Base-by-base conservation (phyloP, 2,888 invertebrate genomes). In the Sclerodermus sp. region DNA sequence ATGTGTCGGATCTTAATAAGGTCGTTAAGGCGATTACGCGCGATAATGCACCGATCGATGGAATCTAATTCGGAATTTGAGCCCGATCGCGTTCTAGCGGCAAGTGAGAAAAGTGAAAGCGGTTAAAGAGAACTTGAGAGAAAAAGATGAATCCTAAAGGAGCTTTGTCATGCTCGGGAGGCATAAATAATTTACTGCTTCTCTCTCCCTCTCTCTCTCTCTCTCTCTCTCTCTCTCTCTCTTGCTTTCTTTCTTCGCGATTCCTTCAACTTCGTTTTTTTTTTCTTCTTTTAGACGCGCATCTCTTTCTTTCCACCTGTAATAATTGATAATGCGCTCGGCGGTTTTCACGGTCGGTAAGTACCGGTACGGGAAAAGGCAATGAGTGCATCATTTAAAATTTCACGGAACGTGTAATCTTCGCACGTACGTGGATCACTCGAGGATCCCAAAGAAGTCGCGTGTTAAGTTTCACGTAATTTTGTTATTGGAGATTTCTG, bases 251-350 rank as follows among this genome's bases (percentile, higher is more conserved):
- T n/a, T n/a, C n/a, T n/a, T n/a, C n/a, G n/a, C n/a, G n/a, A n/a
- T n/a, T n/a, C n/a, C n/a, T n/a, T n/a, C n/a, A n/a, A n/a, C n/a
- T n/a, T n/a, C n/a, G n/a, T n/a, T n/a, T n/a, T n/a, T n/a, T n/a
- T n/a, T n/a, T n/a, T n/a, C n/a, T n/a, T n/a, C n/a, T n/a, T n/a
- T n/a, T n/a, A n/a, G n/a, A n/a, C n/a, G n/a, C n/a, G n/a, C n/a
- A n/a, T n/a, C n/a, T n/a, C n/a, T n/a, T n/a, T n/a, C n/a, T n/a
- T n/a, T n/a, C n/a, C n/a, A n/a, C n/a, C n/a, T 13, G 42, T 36
- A 47, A 53, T 53, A 51, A 58, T 51, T 51, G 45, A 58, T 53
- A 55, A 42, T 23, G 5, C n/a, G 29, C 4, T 18, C 12, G 10
- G 18, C 1, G 34, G 30, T 38, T 45, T 49, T 42, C 30, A 10